Percentiles rank a stretch among this genome's conserved stretches.
phyloP scores from a whole-genome alignment of 1,140 invertebrate genomes.

The Cotesia typhae region DNA sequence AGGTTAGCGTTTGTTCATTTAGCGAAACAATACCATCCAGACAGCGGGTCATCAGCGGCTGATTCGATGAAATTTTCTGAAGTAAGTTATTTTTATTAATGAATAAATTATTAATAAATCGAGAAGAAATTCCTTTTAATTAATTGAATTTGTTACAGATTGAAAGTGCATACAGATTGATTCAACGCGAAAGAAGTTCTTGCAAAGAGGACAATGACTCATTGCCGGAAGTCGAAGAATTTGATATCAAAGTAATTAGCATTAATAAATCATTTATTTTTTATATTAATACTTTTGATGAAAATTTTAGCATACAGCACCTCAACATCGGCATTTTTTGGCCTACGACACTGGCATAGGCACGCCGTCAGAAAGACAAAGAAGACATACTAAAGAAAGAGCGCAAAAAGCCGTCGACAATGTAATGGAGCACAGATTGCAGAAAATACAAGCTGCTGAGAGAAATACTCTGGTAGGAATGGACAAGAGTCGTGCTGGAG shows the following conservation, averaged over 20 bases:
- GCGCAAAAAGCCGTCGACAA: conserved; percentile 79
- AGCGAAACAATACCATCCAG: conserved; percentile 85
- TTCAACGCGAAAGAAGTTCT: conserved; percentile 58
- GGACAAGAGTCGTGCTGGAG: conserved; percentile 70
- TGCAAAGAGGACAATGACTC: conserved; percentile 65
- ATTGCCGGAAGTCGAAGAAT: conserved; percentile 60
- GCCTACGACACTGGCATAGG: conserved; percentile 81
- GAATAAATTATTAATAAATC: background rate
- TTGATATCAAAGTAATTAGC: conserved; percentile 64
- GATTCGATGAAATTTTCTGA: conserved; percentile 77
- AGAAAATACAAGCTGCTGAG: conserved; percentile 74
- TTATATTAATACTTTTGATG: conserved; percentile 34
- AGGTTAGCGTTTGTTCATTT: conserved; percentile 76
- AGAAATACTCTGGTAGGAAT: conserved; percentile 69
- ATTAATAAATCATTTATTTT: conserved; percentile 9
- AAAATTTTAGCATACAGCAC: conserved; percentile 77
- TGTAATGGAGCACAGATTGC: conserved; percentile 77
- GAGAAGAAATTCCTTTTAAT: background rate
- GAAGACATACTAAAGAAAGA: conserved; percentile 75
- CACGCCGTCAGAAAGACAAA: conserved; percentile 79
- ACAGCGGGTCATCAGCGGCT: conserved; percentile 75
- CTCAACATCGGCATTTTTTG: conserved; percentile 88
- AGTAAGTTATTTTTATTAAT: conserved; percentile 54
- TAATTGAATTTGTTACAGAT: conserved; percentile 53
- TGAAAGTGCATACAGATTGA: conserved; percentile 68